Evolutionary conservation across 2,797 vertebrate species (phyloP).

Genomic region (Cryptoblepharus egeriae): DNA sequence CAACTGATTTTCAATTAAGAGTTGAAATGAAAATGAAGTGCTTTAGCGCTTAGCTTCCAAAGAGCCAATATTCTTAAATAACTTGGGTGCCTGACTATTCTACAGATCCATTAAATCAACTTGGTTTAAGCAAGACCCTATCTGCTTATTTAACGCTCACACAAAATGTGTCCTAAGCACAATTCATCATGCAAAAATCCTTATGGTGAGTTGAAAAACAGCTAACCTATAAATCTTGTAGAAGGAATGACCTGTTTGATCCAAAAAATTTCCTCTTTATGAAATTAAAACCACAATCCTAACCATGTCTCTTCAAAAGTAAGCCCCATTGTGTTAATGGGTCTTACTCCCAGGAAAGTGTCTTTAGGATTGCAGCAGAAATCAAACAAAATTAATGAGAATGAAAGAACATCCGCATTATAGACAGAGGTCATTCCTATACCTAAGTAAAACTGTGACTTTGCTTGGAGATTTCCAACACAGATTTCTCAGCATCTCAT

Average conservation of each 20-base stretch:
- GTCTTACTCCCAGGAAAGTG: no score
- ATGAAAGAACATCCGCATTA: background rate
- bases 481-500: no score
- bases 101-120: constrained; percentile 58
- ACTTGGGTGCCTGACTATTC: constrained; percentile 47
- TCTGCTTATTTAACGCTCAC: constrained; percentile 18
- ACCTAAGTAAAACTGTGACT: no score
- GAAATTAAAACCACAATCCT: no score
- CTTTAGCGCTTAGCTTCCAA: constrained; percentile 47
- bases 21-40: constrained; percentile 61
- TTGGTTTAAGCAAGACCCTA: constrained; percentile 57
- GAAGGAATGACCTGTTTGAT: background rate
- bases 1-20: constrained; percentile 64
- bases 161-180: background rate
- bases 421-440: no score
- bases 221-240: background rate
- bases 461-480: background rate
- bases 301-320: no score
- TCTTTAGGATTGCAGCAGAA: no score
- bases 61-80: constrained; percentile 65
- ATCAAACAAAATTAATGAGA: background rate
- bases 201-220: background rate
- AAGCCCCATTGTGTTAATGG: no score
- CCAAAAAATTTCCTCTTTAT: background rate
- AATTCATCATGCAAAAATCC: background rate